Conservation (phyloP, 2,888 invertebrate genomes). For the Sepioteuthis lessoniana region DNA sequence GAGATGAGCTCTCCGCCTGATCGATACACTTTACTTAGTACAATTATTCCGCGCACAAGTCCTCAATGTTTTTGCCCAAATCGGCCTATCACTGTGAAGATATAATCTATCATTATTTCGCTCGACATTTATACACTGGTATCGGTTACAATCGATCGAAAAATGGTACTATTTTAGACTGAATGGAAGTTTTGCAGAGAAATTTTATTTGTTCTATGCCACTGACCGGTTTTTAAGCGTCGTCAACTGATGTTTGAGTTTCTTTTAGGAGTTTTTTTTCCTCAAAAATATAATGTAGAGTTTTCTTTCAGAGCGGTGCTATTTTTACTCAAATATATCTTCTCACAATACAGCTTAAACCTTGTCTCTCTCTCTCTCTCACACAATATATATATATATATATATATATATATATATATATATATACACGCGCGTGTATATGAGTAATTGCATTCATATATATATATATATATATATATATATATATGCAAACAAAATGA, state of each 20-base stretch:
- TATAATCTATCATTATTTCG: not conserved
- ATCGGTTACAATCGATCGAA: not conserved
- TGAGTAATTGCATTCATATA: too few species aligned
- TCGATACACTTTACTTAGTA: not conserved
- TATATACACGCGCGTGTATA: too few species aligned
- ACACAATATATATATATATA: too few species aligned
- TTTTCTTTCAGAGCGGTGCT: too few species aligned
- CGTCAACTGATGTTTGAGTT: not conserved
- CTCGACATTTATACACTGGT: slow-evolving; percentile 33
- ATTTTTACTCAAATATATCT: too few species aligned
- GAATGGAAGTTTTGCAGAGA: not conserved
- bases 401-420: too few species aligned
- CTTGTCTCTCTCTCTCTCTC: too few species aligned
- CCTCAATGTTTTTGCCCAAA: not conserved
- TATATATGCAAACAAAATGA: too few species aligned
- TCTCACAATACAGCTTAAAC: too few species aligned
- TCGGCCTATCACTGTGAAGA: not conserved
- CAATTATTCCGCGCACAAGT: slow-evolving; percentile 2
- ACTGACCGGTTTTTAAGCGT: not conserved
- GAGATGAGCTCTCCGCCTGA: not conserved
- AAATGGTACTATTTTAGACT: not conserved
- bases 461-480: too few species aligned
- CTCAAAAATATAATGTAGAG: not conserved
- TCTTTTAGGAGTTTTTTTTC: not conserved
- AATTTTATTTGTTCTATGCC: not conserved